Conservation (phyloP, 2,113 vertebrate genomes). For the Aleadryas rufinucha region DNA sequence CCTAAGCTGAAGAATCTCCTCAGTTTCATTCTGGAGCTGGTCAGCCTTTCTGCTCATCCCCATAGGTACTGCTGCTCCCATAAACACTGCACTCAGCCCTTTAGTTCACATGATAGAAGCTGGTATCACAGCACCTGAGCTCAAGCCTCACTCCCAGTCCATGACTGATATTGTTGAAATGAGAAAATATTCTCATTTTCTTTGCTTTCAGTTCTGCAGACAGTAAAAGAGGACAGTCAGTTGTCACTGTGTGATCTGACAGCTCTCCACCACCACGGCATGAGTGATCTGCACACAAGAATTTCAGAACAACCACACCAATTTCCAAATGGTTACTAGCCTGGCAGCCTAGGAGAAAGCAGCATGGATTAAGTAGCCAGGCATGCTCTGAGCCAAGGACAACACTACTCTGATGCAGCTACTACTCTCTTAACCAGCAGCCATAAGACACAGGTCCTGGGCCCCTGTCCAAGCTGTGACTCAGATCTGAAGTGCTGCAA, state of each 20-base stretch:
- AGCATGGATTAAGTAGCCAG: background rate
- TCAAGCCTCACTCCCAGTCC: background rate
- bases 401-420: background rate
- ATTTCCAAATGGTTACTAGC: background rate
- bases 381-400: background rate
- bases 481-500: slow-evolving; percentile 2
- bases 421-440: background rate
- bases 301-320: background rate
- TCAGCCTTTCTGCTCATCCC: background rate
- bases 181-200: background rate
- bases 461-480: background rate
- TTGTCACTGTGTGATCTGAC: background rate
- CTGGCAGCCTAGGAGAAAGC: background rate
- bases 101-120: background rate
- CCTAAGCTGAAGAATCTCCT: background rate
- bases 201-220: background rate
- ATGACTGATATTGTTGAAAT: background rate
- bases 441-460: background rate
- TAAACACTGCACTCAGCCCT: background rate
- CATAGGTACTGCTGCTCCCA: rapidly evolving
- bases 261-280: background rate
- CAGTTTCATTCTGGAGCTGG: background rate
- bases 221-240: background rate
- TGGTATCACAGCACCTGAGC: background rate
- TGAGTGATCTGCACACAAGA: background rate